Evolutionary conservation across 2,797 vertebrate species (phyloP).

Genomic region (Sebastes dallii): DNA sequence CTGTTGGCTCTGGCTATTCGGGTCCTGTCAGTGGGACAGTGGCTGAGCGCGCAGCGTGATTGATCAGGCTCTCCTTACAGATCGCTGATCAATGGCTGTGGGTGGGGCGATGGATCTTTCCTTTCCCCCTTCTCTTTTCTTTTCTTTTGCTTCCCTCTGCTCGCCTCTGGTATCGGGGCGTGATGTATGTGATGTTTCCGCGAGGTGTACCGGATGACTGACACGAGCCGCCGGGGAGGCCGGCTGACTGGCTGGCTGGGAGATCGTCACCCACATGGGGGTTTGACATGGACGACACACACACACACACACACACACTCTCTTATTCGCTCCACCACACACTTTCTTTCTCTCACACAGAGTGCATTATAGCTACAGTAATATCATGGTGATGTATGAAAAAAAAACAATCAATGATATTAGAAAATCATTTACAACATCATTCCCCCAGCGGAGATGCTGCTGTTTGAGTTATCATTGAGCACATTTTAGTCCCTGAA

Average conservation of each 20-base stretch:
- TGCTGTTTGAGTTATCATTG: conserved; percentile 19
- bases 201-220: conserved; percentile 69
- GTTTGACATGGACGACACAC: conserved; percentile 35
- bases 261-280: conserved; percentile 67
- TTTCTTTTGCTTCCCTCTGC: conserved; percentile 25
- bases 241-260: conserved; percentile 65
- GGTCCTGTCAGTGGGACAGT: conserved; percentile 89
- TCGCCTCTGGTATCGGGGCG: conserved; percentile 5
- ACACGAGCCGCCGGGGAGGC: conserved; percentile 79
- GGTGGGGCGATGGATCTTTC: conserved; percentile 73
- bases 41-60: conserved; percentile 87
- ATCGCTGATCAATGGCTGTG: conserved; percentile 90
- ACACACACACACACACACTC: neutral
- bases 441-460: neutral
- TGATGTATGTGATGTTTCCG: conserved; percentile 66
- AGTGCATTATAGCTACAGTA: neutral
- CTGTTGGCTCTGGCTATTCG: conserved; percentile 89
- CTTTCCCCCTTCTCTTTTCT: conserved; percentile 26
- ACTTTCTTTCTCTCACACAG: neutral
- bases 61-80: conserved; percentile 89
- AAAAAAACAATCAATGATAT: conserved; percentile 1
- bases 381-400: neutral
- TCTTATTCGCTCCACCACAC: neutral
- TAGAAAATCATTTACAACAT: conserved; percentile 3
- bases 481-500: conserved; percentile 8